Conservation (phyloP, 92 coral and sea anemone species). For the Diadumene lineata region DNA sequence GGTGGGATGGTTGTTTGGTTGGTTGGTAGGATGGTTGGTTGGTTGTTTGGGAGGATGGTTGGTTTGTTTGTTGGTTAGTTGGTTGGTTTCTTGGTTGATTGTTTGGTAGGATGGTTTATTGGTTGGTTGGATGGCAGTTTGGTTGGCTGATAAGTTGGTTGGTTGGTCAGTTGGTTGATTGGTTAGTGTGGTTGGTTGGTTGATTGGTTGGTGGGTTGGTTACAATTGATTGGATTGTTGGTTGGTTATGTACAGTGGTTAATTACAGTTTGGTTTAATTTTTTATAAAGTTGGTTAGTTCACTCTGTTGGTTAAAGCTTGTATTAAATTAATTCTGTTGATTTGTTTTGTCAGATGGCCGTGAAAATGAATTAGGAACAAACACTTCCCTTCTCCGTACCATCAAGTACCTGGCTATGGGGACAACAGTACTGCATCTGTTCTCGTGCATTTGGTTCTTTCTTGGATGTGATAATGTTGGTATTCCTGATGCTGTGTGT, state of each 20-base stretch:
- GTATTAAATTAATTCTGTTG: too few relatives aligned
- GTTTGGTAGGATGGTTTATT: background rate
- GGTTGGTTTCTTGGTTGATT: background rate
- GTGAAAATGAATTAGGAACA: slow-evolving; percentile 77
- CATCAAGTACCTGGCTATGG: slow-evolving; percentile 64
- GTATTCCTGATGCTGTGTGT: slow-evolving; percentile 39
- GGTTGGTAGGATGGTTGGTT: background rate
- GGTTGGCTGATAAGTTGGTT: background rate
- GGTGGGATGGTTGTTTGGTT: background rate
- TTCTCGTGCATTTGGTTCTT: slow-evolving; percentile 75
- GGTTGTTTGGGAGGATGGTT: slow-evolving; percentile 6
- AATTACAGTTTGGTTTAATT: background rate
- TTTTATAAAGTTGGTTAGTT: background rate
- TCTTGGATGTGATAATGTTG: slow-evolving; percentile 66
- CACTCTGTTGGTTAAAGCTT: too few relatives aligned
- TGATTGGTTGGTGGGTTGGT: background rate
- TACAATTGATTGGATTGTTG: background rate
- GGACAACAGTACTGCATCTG: slow-evolving; percentile 56
- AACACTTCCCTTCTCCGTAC: slow-evolving; percentile 66
- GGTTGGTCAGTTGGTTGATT: background rate
- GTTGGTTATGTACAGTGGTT: background rate
- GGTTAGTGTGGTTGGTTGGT: slow-evolving; percentile 2
- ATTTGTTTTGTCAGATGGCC: slow-evolving; percentile 46
- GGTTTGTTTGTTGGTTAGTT: background rate
- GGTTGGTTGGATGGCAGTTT: background rate